Evolutionary conservation across 2,113 vertebrate species (phyloP).

Genomic region (Labeo catla): DNA sequence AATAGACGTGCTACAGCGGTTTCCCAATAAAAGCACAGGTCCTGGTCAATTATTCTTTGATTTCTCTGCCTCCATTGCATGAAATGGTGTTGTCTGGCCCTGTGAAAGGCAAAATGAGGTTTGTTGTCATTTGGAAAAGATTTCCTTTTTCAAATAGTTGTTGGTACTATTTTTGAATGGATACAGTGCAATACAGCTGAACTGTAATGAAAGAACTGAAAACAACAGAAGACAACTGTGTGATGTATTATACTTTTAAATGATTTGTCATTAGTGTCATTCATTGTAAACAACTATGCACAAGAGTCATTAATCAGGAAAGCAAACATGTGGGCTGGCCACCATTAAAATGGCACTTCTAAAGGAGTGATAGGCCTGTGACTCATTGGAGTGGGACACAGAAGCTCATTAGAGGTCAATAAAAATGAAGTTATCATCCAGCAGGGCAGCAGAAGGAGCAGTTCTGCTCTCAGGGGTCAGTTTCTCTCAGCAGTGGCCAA

Average conservation of each 20-base stretch:
- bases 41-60: conserved; percentile 18
- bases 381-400: background rate
- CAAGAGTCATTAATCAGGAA: background rate
- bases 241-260: background rate
- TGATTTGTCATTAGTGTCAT: background rate
- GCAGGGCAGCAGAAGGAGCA: background rate
- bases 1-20: background rate
- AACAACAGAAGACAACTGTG: background rate
- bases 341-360: background rate
- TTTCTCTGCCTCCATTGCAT: conserved; percentile 4
- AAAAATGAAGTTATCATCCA: conserved; percentile 32
- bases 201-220: background rate
- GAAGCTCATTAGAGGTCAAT: conserved; percentile 33
- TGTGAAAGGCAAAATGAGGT: background rate
- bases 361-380: background rate
- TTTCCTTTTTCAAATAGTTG: background rate
- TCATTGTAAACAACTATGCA: background rate
- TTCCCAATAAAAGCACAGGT: background rate
- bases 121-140: background rate
- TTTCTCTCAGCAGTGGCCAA: background rate
- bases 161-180: background rate
- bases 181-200: background rate
- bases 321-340: background rate
- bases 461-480: background rate
- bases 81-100: background rate